Conservation (phyloP, 2,113 vertebrate species). For the Entomyzon cyanotis region DNA sequence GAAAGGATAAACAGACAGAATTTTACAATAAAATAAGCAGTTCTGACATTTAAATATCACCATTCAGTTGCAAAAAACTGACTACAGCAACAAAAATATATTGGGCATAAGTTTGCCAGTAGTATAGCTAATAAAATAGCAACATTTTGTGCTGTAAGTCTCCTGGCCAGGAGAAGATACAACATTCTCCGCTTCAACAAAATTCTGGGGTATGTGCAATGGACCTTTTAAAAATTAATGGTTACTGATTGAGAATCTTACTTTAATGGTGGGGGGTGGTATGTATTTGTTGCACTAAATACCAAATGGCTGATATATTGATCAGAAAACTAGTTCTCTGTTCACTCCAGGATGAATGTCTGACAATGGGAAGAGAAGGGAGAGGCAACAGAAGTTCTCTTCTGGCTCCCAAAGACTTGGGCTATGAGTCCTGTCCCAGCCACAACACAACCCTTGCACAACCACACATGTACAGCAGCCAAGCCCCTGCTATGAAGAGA, state of each 20-base stretch:
- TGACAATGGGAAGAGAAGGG: not conserved
- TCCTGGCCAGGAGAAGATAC: not conserved
- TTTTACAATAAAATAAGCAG: not conserved
- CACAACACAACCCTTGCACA: not conserved
- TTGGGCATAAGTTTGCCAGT: not conserved
- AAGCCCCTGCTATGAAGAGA: not conserved
- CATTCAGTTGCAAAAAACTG: not conserved
- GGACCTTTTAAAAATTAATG: not conserved
- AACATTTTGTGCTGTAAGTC: not conserved
- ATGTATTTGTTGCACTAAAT: not conserved
- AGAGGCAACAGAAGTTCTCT: not conserved
- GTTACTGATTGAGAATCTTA: not conserved
- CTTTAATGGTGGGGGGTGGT: not conserved
- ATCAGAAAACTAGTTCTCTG: not conserved
- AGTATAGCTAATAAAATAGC: not conserved
- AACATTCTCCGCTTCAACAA: not conserved
- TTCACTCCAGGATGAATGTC: not conserved
- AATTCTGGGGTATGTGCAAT: not conserved
- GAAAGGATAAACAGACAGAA: not conserved
- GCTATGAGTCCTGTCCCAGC: fast-evolving
- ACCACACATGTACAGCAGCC: not conserved
- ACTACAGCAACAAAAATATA: not conserved
- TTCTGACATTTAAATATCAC: not conserved
- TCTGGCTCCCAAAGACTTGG: not conserved
- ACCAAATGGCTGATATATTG: not conserved